phyloP scores from a whole-genome alignment of 2,888 invertebrate genomes.

The Eristalis intricaria region DNA sequence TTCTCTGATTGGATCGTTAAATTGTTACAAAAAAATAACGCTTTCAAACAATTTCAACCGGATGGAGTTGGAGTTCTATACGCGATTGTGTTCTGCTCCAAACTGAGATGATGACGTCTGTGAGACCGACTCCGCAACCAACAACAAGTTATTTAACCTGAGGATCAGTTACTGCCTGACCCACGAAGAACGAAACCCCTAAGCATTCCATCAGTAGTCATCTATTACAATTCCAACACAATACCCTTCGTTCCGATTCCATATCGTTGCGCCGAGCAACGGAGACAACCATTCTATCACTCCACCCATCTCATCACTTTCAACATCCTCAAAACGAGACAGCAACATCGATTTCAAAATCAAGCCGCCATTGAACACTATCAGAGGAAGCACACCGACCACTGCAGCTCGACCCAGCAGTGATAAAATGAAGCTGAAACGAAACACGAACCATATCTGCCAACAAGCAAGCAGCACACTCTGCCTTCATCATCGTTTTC shows the following conservation, averaged over 20 bases:
- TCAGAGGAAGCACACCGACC: constrained; percentile 26
- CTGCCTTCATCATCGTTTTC: constrained; percentile 66
- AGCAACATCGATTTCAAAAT: constrained; percentile 51
- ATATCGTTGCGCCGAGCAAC: background rate
- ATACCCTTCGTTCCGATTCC: background rate
- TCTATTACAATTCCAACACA: constrained; percentile 31
- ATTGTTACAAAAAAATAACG: too few relatives aligned
- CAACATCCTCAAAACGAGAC: constrained; percentile 6
- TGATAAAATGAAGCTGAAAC: background rate
- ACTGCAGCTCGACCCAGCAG: constrained; percentile 8
- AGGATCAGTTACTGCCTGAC: background rate
- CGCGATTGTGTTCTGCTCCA: too few relatives aligned
- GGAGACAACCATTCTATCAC: background rate
- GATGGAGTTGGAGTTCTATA: too few relatives aligned
- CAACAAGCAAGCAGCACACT: constrained; percentile 13
- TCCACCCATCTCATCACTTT: background rate
- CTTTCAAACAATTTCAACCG: too few relatives aligned
- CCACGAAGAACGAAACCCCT: background rate
- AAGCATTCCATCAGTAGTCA: background rate
- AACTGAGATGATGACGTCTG: too few relatives aligned
- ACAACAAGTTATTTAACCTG: too few relatives aligned
- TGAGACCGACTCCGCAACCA: too few relatives aligned
- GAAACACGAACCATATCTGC: constrained; percentile 22
- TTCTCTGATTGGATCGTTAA: too few relatives aligned
- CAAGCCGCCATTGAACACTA: constrained; percentile 40